Base-by-base conservation (phyloP, 53 echinoderm and acorn worm species). In the Temnopleurus reevesii region DNA sequence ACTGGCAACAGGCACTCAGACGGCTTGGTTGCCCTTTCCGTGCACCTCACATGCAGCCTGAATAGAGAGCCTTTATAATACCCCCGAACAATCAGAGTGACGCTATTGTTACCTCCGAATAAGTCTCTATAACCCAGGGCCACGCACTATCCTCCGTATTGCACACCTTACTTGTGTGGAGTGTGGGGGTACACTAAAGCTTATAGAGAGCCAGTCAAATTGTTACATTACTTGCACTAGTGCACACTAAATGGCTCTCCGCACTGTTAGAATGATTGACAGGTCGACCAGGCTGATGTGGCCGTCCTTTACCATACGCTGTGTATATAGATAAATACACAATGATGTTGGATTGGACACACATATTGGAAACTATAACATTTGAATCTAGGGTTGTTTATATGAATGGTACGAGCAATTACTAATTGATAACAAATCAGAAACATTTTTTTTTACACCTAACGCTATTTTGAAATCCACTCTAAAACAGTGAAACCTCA, bases 231-330 rank as follows among this genome's bases (percentile, higher is more conserved):
- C 83, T 19, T 83, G 83, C 83, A 83, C 83, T 56, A 8, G 34
- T 83, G 83, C 83, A 83, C 83, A 83, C 35, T 83, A 55, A 83
- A 83, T 83, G 53, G 83, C 55, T 53, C 35, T 83, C 15, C 55
- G 28, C 79, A 5, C 36, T 47, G 54, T 31, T 31, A 53, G 54
- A 21, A 83, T 83, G 83, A 83, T 83, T 83, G 83, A 83, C 83
- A 83, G 83, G n/a, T 12, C 49, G 12, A 27, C 29, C 49, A 49
- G 49, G 9, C 49, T 12, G 49, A 49, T 12, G 9, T 12, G 10
- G 15, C 49, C 15, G 10, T 15, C 10, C 49, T 12, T 12, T 15
- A 12, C 9, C 49, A 49, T 49, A 15, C 15, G 15, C 49, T 12
- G 10, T 1, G 49, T 49, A 49, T 15, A 12, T 49, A 9, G 9